These are phyloP conservation scores for Lasioglossum vierecki DNA, from an alignment of 2,888 invertebrate species.

Conservation along the genomic window DNA sequence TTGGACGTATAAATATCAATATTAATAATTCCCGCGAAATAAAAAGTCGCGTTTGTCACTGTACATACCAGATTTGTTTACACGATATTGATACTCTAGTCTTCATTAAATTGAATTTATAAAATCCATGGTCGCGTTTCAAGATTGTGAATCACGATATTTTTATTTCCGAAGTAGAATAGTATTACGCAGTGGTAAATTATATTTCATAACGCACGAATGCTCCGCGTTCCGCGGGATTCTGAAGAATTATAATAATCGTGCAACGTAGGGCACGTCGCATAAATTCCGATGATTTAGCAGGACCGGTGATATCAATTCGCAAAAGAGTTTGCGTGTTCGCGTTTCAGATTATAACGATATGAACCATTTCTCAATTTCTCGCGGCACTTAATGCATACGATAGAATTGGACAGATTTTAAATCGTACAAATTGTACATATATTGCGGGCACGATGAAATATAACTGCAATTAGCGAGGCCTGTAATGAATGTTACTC, in stretches of 20 bases:
- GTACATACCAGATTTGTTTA: neutral
- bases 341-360: slow-evolving; percentile 4
- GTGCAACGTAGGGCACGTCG: too few relatives aligned
- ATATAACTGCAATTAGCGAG: slow-evolving; percentile 42
- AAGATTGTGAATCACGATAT: neutral
- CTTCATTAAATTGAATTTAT: too few relatives aligned
- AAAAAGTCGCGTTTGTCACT: too few relatives aligned
- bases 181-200: neutral
- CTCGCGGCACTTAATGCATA: slow-evolving; percentile 15
- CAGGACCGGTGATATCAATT: neutral
- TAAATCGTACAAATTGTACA: slow-evolving; percentile 38
- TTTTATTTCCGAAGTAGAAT: neutral
- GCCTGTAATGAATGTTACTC: slow-evolving; percentile 48
- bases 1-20: too few relatives aligned
- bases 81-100: neutral
- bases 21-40: too few relatives aligned
- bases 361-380: slow-evolving; percentile 26
- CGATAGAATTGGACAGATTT: slow-evolving; percentile 24
- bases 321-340: neutral
- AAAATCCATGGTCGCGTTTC: neutral
- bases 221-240: neutral
- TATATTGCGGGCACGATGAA: slow-evolving; percentile 38
- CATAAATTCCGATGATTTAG: neutral
- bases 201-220: neutral
- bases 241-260: neutral